A percentile compares a stretch with the other conserved stretches of the same genome.
Conservation (phyloP, 2,888 invertebrate species). For the Acrocyrtus sp. region DNA sequence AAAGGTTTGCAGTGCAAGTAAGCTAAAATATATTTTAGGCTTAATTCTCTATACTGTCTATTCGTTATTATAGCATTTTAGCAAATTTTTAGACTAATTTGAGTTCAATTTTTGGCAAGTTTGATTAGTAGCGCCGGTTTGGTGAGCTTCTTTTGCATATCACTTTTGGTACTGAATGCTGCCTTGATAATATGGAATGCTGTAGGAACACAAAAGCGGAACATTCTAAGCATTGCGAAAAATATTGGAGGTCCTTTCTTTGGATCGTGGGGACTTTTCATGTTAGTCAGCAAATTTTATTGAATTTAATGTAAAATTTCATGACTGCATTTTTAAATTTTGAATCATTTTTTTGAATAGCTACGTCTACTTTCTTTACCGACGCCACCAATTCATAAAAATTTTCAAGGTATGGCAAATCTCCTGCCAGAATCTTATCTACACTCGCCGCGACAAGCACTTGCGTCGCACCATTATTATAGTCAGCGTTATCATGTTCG, state of each 20-base stretch:
- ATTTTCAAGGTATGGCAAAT: conserved; percentile 48
- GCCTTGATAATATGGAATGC: neutral
- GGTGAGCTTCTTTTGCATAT: neutral
- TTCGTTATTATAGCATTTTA: no score
- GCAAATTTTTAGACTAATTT: neutral
- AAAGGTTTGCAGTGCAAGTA: conserved; percentile 25
- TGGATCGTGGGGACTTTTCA: conserved; percentile 16
- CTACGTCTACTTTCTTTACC: conserved; percentile 12
- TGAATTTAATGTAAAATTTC: neutral
- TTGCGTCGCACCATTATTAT: conserved; percentile 47
- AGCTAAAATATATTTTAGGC: neutral
- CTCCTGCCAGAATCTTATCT: conserved; percentile 25
- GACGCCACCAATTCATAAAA: conserved; percentile 7
- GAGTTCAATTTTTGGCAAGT: neutral
- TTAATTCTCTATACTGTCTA: no score
- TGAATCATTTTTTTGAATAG: conserved; percentile 5
- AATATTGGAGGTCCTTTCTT: conserved; percentile 10
- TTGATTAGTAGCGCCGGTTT: conserved; percentile 7
- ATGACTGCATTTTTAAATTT: neutral
- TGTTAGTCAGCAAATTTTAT: conserved; percentile 10
- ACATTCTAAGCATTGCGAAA: conserved; percentile 12
- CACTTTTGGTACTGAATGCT: conserved; percentile 1
- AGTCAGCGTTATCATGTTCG: conserved; percentile 6
- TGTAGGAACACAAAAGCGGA: neutral
- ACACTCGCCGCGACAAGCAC: conserved; percentile 39